These are phyloP conservation scores for Philotrypesis tridentata DNA, from an alignment of 1,140 invertebrate species.

Conservation along the genomic window DNA sequence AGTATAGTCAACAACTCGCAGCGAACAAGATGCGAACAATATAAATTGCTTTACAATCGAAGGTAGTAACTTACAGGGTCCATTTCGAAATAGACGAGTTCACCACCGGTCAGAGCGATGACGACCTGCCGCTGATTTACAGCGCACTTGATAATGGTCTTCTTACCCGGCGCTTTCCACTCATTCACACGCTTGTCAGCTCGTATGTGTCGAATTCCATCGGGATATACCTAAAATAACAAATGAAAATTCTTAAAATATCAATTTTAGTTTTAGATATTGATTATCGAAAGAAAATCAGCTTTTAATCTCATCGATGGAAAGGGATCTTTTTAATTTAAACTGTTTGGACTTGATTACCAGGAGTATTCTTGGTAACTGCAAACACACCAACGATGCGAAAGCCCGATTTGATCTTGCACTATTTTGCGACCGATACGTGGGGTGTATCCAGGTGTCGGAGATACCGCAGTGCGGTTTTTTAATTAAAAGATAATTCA, in stretches of 20 bases:
- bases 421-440: constrained; percentile 67
- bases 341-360: constrained; percentile 58
- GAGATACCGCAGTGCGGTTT: constrained; percentile 70
- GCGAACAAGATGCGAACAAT: constrained; percentile 39
- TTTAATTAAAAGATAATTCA: neutral
- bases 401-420: constrained; percentile 62
- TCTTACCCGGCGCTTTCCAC: constrained; percentile 98
- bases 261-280: neutral
- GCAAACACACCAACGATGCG: constrained; percentile 67
- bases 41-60: neutral
- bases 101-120: constrained; percentile 97
- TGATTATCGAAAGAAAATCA: neutral
- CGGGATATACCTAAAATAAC: constrained; percentile 88
- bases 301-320: no score
- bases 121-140: constrained; percentile 99
- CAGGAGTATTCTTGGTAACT: constrained; percentile 56
- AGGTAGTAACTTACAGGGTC: constrained; percentile 86
- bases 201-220: constrained; percentile 98
- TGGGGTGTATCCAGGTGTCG: constrained; percentile 60
- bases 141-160: constrained; percentile 97
- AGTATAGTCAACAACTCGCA: constrained; percentile 52
- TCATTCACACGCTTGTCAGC: constrained; percentile 98
- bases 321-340: constrained; percentile 17
- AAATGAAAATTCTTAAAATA: constrained; percentile 12
- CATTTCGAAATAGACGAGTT: constrained; percentile 99